Evolutionary conservation across 2,888 invertebrate genomes (phyloP).

Genomic region (Nephrotoma guestfalica): DNA sequence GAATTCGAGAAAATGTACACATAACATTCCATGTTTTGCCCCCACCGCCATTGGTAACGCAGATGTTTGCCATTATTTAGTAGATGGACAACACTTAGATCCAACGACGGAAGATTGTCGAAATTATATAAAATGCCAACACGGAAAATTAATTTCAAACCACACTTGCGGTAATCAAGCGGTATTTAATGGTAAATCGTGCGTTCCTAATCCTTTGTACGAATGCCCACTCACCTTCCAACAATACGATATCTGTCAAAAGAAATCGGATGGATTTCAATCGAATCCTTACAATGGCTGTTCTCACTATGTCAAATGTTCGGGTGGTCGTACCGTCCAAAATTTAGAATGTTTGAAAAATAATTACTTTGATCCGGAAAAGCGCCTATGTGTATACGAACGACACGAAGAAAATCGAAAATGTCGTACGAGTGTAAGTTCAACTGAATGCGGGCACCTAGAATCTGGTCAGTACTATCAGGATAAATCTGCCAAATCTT

Average conservation of each 20-base stretch:
- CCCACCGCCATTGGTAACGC: constrained; percentile 1
- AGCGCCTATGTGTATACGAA: constrained; percentile 17
- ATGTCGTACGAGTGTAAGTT: constrained; percentile 16
- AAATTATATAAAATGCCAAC: constrained; percentile 23
- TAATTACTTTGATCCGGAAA: constrained; percentile 23
- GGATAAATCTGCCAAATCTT: constrained; percentile 30
- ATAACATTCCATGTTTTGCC: constrained; percentile 14
- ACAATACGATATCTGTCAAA: constrained; percentile 28
- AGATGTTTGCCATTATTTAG: constrained; percentile 15
- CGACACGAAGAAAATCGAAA: constrained; percentile 16
- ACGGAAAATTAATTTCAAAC: constrained; percentile 17
- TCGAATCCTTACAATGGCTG: constrained; percentile 24
- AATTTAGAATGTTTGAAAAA: constrained; percentile 19
- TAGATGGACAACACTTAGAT: constrained; percentile 25
- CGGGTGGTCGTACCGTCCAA: constrained; percentile 18
- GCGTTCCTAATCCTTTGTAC: constrained; percentile 21
- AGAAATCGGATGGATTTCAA: constrained; percentile 35
- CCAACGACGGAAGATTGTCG: constrained; percentile 22
- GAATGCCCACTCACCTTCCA: constrained; percentile 15
- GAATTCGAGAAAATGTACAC: constrained; percentile 17
- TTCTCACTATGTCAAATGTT: constrained; percentile 24
- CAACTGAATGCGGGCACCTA: constrained; percentile 19
- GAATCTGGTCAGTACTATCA: constrained; percentile 29
- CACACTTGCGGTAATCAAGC: constrained; percentile 21
- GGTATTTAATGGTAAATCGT: constrained; percentile 23